These are phyloP conservation scores for Arenaria interpres DNA, from an alignment of 2,113 vertebrate genomes.

Conservation along the genomic window DNA sequence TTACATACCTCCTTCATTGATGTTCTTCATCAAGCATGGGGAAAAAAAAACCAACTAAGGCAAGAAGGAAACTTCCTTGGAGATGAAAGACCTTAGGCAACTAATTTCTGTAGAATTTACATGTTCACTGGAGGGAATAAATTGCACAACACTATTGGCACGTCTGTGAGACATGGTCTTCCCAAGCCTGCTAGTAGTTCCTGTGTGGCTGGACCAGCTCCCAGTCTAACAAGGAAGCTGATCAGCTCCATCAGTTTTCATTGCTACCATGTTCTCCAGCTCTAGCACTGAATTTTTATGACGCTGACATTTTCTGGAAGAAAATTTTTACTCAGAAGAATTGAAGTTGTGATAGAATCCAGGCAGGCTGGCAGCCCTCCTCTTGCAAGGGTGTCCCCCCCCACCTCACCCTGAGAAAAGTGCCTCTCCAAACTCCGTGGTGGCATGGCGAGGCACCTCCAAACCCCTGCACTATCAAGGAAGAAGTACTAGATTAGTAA, in stretches of 20 bases:
- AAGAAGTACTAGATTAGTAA: neutral
- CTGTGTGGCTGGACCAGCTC: neutral
- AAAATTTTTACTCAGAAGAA: neutral
- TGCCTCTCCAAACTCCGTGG: neutral
- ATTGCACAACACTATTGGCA: neutral
- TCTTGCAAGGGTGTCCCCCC: neutral
- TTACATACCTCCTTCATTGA: neutral
- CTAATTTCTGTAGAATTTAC: slow-evolving; percentile 2
- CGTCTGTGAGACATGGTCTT: neutral
- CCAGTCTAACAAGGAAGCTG: neutral
- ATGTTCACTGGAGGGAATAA: neutral
- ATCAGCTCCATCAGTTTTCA: neutral
- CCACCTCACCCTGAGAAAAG: too few species aligned
- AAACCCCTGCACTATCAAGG: neutral
- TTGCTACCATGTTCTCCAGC: neutral
- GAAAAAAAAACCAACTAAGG: neutral
- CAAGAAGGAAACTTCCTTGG: neutral
- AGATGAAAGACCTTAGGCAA: slow-evolving; percentile 15
- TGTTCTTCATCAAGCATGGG: neutral
- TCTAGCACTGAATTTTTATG: neutral
- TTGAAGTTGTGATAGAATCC: neutral
- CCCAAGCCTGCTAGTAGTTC: neutral
- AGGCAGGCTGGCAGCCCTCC: neutral
- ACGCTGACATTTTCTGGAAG: neutral
- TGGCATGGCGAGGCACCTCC: neutral